These are phyloP conservation scores for Masticophis lateralis DNA, from an alignment of 2,797 vertebrate genomes.

Conservation along the genomic window DNA sequence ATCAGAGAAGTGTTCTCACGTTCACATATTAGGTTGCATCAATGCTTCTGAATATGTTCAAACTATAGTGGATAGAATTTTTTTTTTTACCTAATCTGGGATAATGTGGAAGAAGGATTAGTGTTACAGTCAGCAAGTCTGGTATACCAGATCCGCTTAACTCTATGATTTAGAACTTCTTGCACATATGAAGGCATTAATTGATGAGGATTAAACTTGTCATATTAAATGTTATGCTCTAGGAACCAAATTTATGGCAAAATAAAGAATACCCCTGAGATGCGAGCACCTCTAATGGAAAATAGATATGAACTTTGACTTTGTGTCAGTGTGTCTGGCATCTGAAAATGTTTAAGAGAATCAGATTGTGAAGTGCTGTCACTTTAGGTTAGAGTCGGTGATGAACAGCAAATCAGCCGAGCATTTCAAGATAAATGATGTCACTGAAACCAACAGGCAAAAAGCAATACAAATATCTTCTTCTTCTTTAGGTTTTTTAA, in stretches of 20 bases:
- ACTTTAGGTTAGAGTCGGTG: constrained; percentile 17
- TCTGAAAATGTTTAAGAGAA: constrained; percentile 31
- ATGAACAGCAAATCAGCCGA: constrained; percentile 20
- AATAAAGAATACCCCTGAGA: background rate
- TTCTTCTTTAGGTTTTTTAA: background rate
- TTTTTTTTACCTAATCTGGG: background rate
- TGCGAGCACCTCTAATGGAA: constrained; percentile 27
- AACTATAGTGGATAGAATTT: background rate
- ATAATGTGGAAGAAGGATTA: background rate
- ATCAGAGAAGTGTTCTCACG: background rate
- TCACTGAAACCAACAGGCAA: background rate
- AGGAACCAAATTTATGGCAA: background rate
- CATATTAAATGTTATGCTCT: background rate
- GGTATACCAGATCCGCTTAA: background rate
- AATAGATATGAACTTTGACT: constrained; percentile 16
- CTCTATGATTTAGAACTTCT: background rate
- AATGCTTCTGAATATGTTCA: background rate
- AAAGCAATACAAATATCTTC: constrained; percentile 15
- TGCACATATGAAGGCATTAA: constrained; percentile 21
- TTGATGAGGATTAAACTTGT: constrained; percentile 25
- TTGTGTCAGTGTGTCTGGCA: constrained; percentile 24
- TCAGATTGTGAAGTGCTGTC: constrained; percentile 30
- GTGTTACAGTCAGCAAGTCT: background rate
- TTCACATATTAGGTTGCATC: background rate
- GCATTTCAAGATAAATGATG: constrained; percentile 8